Evolutionary conservation across 2,888 invertebrate species (phyloP).

Genomic region (Parapristionchus giblindavisi): DNA sequence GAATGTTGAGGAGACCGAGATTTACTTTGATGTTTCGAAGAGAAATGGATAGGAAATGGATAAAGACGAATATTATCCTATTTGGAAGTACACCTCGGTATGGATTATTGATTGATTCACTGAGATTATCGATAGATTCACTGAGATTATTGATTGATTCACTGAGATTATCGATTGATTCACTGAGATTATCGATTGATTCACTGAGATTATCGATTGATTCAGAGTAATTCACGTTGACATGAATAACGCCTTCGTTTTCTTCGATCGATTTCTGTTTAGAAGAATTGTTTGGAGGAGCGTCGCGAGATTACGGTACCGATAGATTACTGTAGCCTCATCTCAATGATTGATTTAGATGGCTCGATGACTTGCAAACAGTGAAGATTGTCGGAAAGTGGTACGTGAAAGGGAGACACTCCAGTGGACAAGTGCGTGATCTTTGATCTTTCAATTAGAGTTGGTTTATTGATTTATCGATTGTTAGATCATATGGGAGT

Average conservation of each 20-base stretch:
- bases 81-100: slow-evolving; percentile 30
- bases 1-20: slow-evolving; percentile 14
- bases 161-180: too few relatives aligned
- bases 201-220: too few relatives aligned
- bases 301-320: slow-evolving; percentile 20
- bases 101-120: neutral
- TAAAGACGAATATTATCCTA: neutral
- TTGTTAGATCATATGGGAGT: slow-evolving; percentile 21
- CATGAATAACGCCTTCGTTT: slow-evolving; percentile 16
- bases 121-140: too few relatives aligned
- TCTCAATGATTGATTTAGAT: slow-evolving; percentile 34
- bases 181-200: too few relatives aligned
- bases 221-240: slow-evolving; percentile 15
- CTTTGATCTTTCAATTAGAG: neutral
- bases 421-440: slow-evolving; percentile 15
- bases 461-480: neutral
- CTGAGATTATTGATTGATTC: too few relatives aligned
- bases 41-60: slow-evolving; percentile 24
- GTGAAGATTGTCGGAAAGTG: slow-evolving; percentile 5
- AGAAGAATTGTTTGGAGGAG: slow-evolving; percentile 27
- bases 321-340: neutral
- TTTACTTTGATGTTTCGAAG: slow-evolving; percentile 18
- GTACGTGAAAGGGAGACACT: slow-evolving; percentile 23
- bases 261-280: slow-evolving; percentile 35
- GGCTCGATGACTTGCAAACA: slow-evolving; percentile 21